Conservation (phyloP, 2,888 invertebrate species). For the Exephanes ischioxanthus region DNA sequence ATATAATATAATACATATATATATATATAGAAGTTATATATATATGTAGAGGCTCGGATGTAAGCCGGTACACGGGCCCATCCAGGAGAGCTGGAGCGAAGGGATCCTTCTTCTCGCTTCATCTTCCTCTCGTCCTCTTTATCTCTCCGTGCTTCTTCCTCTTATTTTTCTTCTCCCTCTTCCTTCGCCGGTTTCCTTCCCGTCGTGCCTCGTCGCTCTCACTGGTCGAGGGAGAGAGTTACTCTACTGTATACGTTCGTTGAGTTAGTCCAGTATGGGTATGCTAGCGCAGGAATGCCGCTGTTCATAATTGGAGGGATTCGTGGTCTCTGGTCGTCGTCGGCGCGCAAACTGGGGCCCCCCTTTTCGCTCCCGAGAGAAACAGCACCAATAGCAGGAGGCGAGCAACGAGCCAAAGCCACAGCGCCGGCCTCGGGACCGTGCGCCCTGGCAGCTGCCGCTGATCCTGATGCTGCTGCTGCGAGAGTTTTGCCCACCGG, state of each 20-base stretch:
- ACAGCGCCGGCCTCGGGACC: conserved; percentile 8
- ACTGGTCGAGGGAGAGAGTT: neutral
- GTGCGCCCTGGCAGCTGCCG: conserved; percentile 48
- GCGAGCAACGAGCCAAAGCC: conserved; percentile 19
- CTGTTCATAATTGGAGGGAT: conserved; percentile 79
- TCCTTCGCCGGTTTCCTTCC: conserved; percentile 19
- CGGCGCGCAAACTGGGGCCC: conserved; percentile 53
- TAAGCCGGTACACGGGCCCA: conserved; percentile 5
- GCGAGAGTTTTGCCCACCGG: conserved; percentile 52
- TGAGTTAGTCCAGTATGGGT: conserved; percentile 86
- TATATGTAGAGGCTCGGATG: conserved; percentile 81
- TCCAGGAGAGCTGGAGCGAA: conserved; percentile 25
- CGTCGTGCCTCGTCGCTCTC: conserved; percentile 20
- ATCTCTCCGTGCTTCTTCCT: conserved; percentile 38
- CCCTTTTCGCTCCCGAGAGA: conserved; percentile 21
- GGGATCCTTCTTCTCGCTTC: conserved; percentile 24
- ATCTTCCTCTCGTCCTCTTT: conserved; percentile 50
- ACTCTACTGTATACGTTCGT: conserved; percentile 24
- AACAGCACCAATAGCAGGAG: conserved; percentile 11
- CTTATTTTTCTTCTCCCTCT: conserved; percentile 23
- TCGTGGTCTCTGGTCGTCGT: conserved; percentile 68
- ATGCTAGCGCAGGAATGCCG: conserved; percentile 84
- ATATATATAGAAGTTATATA: neutral
- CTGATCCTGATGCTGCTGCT: conserved; percentile 44
- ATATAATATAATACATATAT: no score